Conservation (phyloP, 2,797 vertebrate genomes). For the Adrianichthys oophorus region DNA sequence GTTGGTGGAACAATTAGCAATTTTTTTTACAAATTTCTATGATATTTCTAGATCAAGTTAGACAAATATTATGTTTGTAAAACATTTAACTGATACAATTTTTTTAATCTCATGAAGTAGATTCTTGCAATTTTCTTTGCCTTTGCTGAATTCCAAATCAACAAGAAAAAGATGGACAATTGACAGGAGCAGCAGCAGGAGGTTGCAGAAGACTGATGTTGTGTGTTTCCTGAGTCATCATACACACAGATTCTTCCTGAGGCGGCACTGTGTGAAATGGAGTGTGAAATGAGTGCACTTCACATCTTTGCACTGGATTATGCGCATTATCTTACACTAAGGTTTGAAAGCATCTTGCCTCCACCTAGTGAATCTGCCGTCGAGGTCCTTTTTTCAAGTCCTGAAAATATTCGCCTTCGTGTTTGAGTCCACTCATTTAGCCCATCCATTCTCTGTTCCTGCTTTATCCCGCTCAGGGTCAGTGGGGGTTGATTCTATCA, state of each 20-base stretch:
- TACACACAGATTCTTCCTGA: conserved; percentile 61
- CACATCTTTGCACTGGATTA: conserved; percentile 76
- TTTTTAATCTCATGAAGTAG: conserved; percentile 22
- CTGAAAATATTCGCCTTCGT: conserved; percentile 28
- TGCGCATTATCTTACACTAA: conserved; percentile 67
- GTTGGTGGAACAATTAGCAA: no score
- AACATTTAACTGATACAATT: conserved; percentile 35
- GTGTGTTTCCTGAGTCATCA: conserved; percentile 66
- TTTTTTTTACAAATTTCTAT: neutral
- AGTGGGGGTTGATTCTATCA: no score
- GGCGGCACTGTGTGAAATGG: conserved; percentile 76
- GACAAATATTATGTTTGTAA: conserved; percentile 3
- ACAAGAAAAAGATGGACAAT: conserved; percentile 47
- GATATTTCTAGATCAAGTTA: neutral
- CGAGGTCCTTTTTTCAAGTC: conserved; percentile 52
- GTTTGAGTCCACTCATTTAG: conserved; percentile 10
- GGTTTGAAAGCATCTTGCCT: conserved; percentile 62
- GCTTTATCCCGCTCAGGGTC: no score
- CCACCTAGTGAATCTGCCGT: conserved; percentile 47
- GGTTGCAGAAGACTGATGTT: conserved; percentile 54
- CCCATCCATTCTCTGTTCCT: no score
- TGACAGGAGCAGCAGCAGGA: conserved; percentile 42
- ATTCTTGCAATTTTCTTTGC: conserved; percentile 30
- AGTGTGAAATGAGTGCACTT: conserved; percentile 84
- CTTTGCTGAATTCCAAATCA: conserved; percentile 44